phyloP scores from a whole-genome alignment of 1,140 invertebrate species.

The Tachypleus tridentatus region DNA sequence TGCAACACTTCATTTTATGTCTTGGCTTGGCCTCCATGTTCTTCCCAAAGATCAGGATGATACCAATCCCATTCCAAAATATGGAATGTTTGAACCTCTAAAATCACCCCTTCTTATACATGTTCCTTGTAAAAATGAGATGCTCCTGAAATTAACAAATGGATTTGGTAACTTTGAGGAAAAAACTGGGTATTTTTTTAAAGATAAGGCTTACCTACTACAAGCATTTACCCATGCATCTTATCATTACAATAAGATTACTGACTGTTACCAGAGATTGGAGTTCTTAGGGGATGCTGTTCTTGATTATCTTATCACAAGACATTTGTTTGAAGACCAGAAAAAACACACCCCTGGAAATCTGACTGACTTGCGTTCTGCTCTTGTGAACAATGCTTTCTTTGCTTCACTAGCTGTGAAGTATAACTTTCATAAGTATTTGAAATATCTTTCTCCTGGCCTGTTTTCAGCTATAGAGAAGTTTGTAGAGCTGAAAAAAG shows the following conservation, averaged over 20 bases:
- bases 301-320: constrained; percentile 77
- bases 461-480: constrained; percentile 23
- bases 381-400: constrained; percentile 89
- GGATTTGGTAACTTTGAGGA: constrained; percentile 39
- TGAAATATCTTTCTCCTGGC: constrained; percentile 34
- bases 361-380: constrained; percentile 80
- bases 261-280: constrained; percentile 46
- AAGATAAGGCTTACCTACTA: constrained; percentile 39
- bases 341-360: constrained; percentile 58
- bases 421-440: constrained; percentile 47
- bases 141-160: background rate
- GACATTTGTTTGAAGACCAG: constrained; percentile 63
- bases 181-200: constrained; percentile 52
- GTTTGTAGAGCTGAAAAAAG: background rate
- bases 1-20: constrained; percentile 49
- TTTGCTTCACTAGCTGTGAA: constrained; percentile 82
- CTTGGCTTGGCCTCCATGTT: constrained; percentile 48
- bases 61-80: background rate
- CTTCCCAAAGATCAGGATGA: constrained; percentile 3
- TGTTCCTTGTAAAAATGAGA: background rate
- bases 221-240: constrained; percentile 44
- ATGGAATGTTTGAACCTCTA: background rate
- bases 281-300: constrained; percentile 51
- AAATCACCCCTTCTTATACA: background rate
- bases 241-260: constrained; percentile 41